Evolutionary conservation across 2,797 vertebrate species (phyloP), one percentile per base, ranked within the genome.

Genomic region (Rachycentron canadum): DNA sequence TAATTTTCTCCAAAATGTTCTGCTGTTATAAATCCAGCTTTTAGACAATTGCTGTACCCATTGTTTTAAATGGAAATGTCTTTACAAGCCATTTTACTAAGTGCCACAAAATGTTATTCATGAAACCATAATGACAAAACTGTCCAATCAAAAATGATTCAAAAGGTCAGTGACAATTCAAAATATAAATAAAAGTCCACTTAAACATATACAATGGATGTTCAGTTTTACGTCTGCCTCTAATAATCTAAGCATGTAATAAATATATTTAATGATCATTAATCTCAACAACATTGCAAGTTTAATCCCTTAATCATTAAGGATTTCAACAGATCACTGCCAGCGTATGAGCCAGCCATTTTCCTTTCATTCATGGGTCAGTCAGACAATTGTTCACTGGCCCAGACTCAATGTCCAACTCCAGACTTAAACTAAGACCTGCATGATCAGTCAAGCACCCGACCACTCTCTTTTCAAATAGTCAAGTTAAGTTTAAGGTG

Each of bases 261-360:
- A 79, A 74, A 86, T 86, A 79, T 76, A 63, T 32, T 74, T 21
- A 47, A 62, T 58, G n/a, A 43, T 66, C 40, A 41, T 61, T 56
- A 59, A 76, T 71, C 49, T 85, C 40, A 4, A 25, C 57, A 76
- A 77, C 55, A 76, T 57, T 36, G n/a, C 32, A 68, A 59, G 7
- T 71, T 78, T 55, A 78, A 71, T 52, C 50, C 77, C 72, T 82
- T 73, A 77, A 52, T 85, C 36, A 72, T 86, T 62, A 79, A 84
- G 72, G 77, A 79, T 69, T 85, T 69, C 52, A 76, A n/a, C 38
- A 76, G 47, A 61, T 85, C 74, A 75, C 73, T 73, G 56, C 71
- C 73, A 76, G 84, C 73, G 12, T 63, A 76, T 52, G 47, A 60
- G 58, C 61, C 69, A 76, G 70, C 23, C 52, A 63, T 40, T 55